These are phyloP conservation scores for Callocephalon fimbriatum DNA, from an alignment of 2,113 vertebrate genomes.

Conservation along the genomic window DNA sequence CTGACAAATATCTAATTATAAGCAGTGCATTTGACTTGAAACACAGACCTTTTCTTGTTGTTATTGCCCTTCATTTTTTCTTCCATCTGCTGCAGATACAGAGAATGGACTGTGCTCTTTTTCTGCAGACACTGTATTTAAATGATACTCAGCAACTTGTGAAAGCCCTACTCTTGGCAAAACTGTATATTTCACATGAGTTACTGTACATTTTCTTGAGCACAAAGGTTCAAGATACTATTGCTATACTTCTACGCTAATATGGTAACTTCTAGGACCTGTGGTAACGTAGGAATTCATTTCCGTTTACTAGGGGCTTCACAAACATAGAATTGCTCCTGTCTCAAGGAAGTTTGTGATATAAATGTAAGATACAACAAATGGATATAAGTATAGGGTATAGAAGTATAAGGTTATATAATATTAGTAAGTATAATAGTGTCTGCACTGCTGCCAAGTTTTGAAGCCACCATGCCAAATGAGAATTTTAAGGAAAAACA, in stretches of 20 bases:
- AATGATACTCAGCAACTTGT: not conserved
- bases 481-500: not conserved
- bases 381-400: not conserved
- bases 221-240: not conserved
- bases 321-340: not conserved
- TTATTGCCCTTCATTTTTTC: not conserved
- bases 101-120: not conserved
- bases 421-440: not conserved
- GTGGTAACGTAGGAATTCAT: not conserved
- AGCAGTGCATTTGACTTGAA: not conserved
- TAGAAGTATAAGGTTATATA: not conserved
- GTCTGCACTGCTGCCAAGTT: not conserved
- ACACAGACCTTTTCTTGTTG: not conserved
- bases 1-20: not conserved
- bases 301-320: not conserved
- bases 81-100: not conserved
- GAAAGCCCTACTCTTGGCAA: not conserved
- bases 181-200: not conserved
- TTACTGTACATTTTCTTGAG: not conserved
- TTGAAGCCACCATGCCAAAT: not conserved
- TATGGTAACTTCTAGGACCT: not conserved
- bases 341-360: not conserved
- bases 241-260: accelerated
- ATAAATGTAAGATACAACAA: not conserved
- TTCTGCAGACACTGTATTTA: not conserved